Conservation (phyloP, 2,113 vertebrate species). For the Hippocampus zosterae region DNA sequence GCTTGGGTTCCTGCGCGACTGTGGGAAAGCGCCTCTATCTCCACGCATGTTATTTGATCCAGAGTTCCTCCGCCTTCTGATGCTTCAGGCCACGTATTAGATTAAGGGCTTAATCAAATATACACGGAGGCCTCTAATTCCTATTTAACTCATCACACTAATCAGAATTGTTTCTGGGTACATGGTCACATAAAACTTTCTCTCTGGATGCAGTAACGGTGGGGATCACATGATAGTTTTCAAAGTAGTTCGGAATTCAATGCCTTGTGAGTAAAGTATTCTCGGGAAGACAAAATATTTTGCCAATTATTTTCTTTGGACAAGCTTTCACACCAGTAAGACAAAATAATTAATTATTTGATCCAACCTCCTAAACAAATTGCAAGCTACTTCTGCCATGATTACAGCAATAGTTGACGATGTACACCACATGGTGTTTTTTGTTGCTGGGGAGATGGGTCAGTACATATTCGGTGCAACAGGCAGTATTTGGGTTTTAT, state of each 20-base stretch:
- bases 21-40: constrained; percentile 14
- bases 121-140: constrained; percentile 25
- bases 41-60: constrained; percentile 29
- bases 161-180: constrained; percentile 3
- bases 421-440: constrained; percentile 28
- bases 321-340: constrained; percentile 21
- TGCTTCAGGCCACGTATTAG: constrained; percentile 20
- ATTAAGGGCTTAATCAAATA: constrained; percentile 34
- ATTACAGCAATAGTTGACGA: constrained; percentile 29
- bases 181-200: background rate
- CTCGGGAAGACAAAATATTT: constrained; percentile 7
- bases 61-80: constrained; percentile 13
- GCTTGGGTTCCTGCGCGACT: constrained; percentile 1
- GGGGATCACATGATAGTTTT: background rate
- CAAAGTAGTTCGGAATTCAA: background rate
- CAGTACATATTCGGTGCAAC: constrained; percentile 5
- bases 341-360: constrained; percentile 11
- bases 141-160: constrained; percentile 21
- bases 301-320: constrained; percentile 20
- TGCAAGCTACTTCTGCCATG: constrained; percentile 5
- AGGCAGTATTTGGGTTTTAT: background rate
- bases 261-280: background rate
- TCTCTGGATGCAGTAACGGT: background rate
- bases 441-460: constrained; percentile 26
- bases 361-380: constrained; percentile 21